Evolutionary conservation across 2,888 invertebrate genomes (phyloP), one percentile per base, ranked within the genome.

Genomic region (Lepeophtheirus nordmannii): DNA sequence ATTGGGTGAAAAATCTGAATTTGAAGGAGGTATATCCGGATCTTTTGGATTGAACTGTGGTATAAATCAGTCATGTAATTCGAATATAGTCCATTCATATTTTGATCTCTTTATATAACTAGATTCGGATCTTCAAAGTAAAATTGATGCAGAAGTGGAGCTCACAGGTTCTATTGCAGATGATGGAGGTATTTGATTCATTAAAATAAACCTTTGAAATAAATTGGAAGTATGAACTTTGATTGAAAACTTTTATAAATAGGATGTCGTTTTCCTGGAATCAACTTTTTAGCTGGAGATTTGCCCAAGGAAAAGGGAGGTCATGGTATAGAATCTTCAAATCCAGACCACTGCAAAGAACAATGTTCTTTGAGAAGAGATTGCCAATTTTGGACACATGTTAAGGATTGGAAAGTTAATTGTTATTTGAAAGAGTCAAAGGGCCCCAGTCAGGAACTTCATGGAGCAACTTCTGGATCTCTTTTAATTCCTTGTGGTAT

Each of bases 1-100:
- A 11, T 30, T 60, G 20, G 60, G 60, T 1, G 60, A 60, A 30
- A 60, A 60, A 60, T 22, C 60, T 60, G 60, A 60, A 60, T 60
- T 30, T 22, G 60, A 60, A 60, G 60, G 60, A 17, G 60, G 60
- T 11, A 60, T 60, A 11, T 60, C 60, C 7, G 60, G 60, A 17
- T 10, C 60, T 7, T 60, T 37, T 38, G 60, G 60, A n/a, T 30
- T 17, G 17, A 60, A 38, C 38, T 60, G 60, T n/a, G 60, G 60
- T 60, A 60, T n/a, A 17, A 17, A 46, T n/a, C 8, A 46, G 53
- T 14, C 14, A 8, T 46, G 8, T 17, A 8, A n/a, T 8, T n/a
- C 8, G 17, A n/a, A 46, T 46, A 46, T 46, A 46, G 8, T 46
- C 5, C 17, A 46, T 46, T 5, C 1, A 46, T 46, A 46, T 46